Evolutionary conservation across 2,888 invertebrate genomes (phyloP).

Genomic region (Uloborus plumipes): DNA sequence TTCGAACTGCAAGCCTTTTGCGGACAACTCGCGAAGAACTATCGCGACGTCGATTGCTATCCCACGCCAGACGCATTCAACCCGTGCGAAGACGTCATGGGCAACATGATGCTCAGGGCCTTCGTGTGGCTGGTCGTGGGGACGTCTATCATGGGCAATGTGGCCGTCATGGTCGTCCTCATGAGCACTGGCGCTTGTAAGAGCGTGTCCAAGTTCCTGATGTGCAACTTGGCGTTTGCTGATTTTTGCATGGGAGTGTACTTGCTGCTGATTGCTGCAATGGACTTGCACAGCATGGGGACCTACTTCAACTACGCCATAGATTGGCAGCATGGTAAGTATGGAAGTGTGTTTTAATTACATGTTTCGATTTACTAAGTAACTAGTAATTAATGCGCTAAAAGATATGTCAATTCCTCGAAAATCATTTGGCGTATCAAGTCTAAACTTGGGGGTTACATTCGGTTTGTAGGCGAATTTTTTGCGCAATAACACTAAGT

Average conservation of each 20-base stretch:
- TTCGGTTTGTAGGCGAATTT: no score
- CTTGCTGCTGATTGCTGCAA: constrained; percentile 84
- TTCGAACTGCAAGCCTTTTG: constrained; percentile 58
- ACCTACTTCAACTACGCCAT: constrained; percentile 91
- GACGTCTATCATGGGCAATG: constrained; percentile 86
- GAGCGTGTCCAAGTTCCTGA: constrained; percentile 81
- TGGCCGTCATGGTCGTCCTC: constrained; percentile 84
- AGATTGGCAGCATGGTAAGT: constrained; percentile 85
- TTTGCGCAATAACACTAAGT: no score
- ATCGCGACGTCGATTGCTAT: constrained; percentile 75
- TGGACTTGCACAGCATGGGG: constrained; percentile 86
- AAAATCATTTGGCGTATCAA: no score
- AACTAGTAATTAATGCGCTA: no score
- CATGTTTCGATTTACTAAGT: no score
- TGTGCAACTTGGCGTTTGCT: constrained; percentile 87
- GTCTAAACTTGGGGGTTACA: no score
- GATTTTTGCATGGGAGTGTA: constrained; percentile 88
- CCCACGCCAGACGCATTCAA: constrained; percentile 86
- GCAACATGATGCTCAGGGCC: constrained; percentile 81
- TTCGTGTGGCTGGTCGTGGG: constrained; percentile 90
- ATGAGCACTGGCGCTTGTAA: constrained; percentile 72
- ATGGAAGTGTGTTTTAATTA: background rate
- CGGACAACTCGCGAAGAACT: constrained; percentile 73
- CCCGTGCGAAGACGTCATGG: constrained; percentile 92
- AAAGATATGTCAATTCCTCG: no score